Percentiles rank a stretch among this genome's conserved stretches.
Conservation (phyloP, 2,113 vertebrate species). For the Pogonocichla stellata region DNA sequence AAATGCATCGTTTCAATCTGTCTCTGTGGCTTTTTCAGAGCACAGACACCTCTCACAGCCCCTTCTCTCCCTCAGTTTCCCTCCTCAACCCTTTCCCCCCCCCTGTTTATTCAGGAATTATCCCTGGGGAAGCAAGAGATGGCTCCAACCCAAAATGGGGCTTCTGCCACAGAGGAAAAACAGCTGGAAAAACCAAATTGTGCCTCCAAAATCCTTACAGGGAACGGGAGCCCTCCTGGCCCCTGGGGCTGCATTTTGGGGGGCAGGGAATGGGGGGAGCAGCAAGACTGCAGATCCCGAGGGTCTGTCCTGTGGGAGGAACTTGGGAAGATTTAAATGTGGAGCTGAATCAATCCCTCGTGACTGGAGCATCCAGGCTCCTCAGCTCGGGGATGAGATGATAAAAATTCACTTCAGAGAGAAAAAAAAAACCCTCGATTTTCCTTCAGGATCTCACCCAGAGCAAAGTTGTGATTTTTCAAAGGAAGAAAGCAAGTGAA, state of each 20-base stretch:
- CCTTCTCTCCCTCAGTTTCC: background rate
- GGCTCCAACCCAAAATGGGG: fast-evolving
- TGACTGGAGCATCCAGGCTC: background rate
- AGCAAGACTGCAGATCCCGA: fast-evolving
- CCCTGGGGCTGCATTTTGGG: fast-evolving
- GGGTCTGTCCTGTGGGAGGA: background rate
- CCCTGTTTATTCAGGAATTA: background rate
- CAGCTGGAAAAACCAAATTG: fast-evolving
- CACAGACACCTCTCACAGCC: background rate
- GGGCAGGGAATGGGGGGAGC: background rate
- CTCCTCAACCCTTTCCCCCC: fast-evolving
- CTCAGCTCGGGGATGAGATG: background rate
- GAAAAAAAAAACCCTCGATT: fast-evolving
- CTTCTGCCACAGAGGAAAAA: background rate
- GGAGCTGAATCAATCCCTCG: background rate
- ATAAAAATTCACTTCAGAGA: fast-evolving
- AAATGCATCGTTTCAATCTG: background rate
- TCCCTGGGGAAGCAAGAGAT: background rate
- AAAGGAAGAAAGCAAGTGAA: fast-evolving
- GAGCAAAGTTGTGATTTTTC: background rate
- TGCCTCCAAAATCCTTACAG: background rate
- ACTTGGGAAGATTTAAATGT: background rate
- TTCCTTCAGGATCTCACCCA: background rate
- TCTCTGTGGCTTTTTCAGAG: background rate
- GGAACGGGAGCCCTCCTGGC: background rate